phyloP scores from a whole-genome alignment of 2,113 vertebrate species.

The Melierax canorus region DNA sequence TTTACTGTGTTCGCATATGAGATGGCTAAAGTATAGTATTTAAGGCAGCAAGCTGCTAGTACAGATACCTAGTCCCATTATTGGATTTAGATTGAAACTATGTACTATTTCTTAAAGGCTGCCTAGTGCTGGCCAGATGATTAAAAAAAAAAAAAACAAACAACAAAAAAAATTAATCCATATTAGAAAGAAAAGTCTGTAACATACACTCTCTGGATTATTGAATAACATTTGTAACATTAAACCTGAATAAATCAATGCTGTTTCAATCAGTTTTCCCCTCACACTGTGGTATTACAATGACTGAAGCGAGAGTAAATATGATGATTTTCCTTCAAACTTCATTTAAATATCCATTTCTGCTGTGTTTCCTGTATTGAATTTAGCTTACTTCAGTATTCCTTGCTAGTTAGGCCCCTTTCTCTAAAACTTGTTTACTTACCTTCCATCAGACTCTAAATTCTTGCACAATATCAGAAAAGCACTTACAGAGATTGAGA shows the following conservation, averaged over 20 bases:
- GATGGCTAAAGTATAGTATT: neutral
- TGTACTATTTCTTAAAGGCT: neutral
- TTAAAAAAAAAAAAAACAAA: neutral
- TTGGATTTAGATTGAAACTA: neutral
- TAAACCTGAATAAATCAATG: neutral
- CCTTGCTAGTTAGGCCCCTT: neutral
- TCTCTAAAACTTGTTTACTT: neutral
- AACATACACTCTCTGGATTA: neutral
- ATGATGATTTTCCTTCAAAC: neutral
- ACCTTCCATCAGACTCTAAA: neutral
- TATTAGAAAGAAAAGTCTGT: neutral
- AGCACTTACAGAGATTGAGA: neutral
- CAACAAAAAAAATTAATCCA: accelerated
- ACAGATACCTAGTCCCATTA: neutral
- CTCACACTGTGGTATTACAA: neutral
- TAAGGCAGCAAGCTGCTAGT: neutral
- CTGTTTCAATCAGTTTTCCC: neutral
- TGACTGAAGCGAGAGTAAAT: neutral
- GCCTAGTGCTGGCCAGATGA: neutral
- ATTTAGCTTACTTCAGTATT: neutral
- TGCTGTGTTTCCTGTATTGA: neutral
- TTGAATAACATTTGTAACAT: neutral
- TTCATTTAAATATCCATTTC: neutral
- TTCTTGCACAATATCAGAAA: neutral
- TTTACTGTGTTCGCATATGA: neutral